phyloP scores from a whole-genome alignment of 2,888 invertebrate genomes.

The Hydriomena furcata region DNA sequence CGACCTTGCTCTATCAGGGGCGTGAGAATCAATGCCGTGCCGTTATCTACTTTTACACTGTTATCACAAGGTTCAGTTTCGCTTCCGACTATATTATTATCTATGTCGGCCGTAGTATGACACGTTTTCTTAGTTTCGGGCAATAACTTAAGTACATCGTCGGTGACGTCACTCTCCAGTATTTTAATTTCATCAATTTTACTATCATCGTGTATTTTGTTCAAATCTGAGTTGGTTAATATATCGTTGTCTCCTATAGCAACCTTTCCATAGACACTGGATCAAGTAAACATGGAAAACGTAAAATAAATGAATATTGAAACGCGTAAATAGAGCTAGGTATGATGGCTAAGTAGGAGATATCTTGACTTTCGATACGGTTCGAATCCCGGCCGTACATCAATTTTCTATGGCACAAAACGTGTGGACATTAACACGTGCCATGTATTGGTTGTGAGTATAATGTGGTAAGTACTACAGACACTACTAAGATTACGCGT shows the following conservation, averaged over 20 bases:
- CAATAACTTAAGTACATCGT: constrained; percentile 3
- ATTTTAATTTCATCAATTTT: constrained; percentile 16
- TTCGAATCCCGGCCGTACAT: too few relatives aligned
- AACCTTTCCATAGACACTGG: constrained; percentile 52
- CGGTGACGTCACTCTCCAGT: constrained; percentile 10
- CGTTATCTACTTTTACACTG: constrained; percentile 45
- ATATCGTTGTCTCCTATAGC: constrained; percentile 36
- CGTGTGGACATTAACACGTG: too few relatives aligned
- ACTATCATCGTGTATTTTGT: constrained; percentile 7
- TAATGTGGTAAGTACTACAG: too few relatives aligned
- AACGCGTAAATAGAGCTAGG: too few relatives aligned
- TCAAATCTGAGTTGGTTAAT: constrained; percentile 21
- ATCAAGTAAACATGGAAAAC: constrained; percentile 5
- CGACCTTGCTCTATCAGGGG: constrained; percentile 62
- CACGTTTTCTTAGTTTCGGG: constrained; percentile 24
- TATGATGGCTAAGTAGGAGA: too few relatives aligned
- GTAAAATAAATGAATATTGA: too few relatives aligned
- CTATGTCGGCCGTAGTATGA: constrained; percentile 26
- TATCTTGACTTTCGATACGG: too few relatives aligned
- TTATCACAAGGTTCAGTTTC: constrained; percentile 31
- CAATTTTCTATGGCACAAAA: too few relatives aligned
- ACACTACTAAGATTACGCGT: too few relatives aligned
- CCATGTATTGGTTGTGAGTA: too few relatives aligned
- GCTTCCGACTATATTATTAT: constrained; percentile 30
- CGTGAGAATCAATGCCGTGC: constrained; percentile 64